Base-by-base conservation (phyloP, 2,797 vertebrate genomes). In the Lateolabrax maculatus region DNA sequence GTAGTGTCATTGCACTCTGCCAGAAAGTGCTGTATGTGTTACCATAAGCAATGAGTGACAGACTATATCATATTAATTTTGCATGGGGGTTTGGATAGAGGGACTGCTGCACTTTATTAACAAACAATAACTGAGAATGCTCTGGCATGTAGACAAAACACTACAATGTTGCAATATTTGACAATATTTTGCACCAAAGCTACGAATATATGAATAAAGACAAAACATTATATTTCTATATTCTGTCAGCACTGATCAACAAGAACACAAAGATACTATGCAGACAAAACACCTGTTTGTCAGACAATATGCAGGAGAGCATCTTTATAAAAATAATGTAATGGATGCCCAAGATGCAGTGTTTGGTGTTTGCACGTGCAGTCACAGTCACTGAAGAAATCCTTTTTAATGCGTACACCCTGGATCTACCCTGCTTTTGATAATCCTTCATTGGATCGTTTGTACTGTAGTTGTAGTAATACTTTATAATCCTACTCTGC, bases 381-480 rank as follows among this genome's bases (percentile, higher is more conserved):
- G 83, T 77, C 77, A 79, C 65, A 64, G 76, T 71, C 43, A 41
- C 69, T 62, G 64, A 71, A 87, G 83, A 83, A 89, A 82, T 87
- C 74, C 61, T n/a, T 62, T 80, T 86, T 71, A 85, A 74, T 67
- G 69, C 49, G 1, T 43, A 55, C 52, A 9, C 74, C 66, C 74
- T 68, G 62, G 53, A 81, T 79, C 77, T 21, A 51, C 39, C 66
- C 69, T 61, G 81, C 80, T 68, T 86, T 84, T 46, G 48, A 85
- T 86, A 87, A 87, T 89, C 81, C 81, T 65, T 85, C 78, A 71
- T 27, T 81, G 57, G 77, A 84, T 84, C 51, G 41, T 80, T 83
- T 84, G 73, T 73, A 71, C 62, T 49, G 52, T 60, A 71, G 80
- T 77, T 66, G 84, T 77, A 63, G 62, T 84, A 84, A 80, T 84